Evolutionary conservation across 2,113 vertebrate genomes (phyloP).

Genomic region (Melanerpes aurifrons): DNA sequence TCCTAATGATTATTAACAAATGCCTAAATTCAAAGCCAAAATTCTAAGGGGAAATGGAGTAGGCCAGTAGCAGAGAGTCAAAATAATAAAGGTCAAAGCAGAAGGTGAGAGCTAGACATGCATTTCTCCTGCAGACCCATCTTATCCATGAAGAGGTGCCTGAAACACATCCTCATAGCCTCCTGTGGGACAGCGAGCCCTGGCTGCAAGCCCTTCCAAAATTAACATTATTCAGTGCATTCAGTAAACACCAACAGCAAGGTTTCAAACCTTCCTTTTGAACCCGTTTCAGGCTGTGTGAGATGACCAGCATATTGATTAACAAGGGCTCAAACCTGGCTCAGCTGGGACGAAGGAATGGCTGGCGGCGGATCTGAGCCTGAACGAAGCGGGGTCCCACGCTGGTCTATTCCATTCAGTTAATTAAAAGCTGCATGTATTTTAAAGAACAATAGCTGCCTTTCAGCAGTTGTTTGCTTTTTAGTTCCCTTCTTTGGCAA

Average conservation of each 20-base stretch:
- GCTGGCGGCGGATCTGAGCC: background rate
- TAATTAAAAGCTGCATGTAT: slow-evolving; percentile 52
- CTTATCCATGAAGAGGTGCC: background rate
- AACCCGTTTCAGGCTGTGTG: slow-evolving; percentile 6
- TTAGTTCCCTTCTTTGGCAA: slow-evolving; percentile 55
- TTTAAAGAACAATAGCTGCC: slow-evolving; percentile 50
- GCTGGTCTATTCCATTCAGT: background rate
- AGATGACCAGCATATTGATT: slow-evolving; percentile 47
- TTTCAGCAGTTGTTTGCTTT: slow-evolving; percentile 68
- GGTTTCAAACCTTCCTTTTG: slow-evolving; percentile 44
- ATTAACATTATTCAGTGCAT: slow-evolving; percentile 27
- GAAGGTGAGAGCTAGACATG: background rate
- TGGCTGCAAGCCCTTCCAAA: slow-evolving; percentile 29
- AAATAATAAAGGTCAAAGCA: slow-evolving; percentile 2
- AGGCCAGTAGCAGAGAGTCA: background rate
- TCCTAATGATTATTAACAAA: background rate
- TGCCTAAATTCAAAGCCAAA: background rate
- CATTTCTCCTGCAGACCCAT: background rate
- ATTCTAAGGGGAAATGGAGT: background rate
- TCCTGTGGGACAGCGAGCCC: background rate
- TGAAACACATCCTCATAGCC: background rate
- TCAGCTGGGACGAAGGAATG: background rate
- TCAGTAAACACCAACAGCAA: slow-evolving; percentile 27
- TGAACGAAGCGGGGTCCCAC: background rate
- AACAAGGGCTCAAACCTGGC: slow-evolving; percentile 26